These are phyloP conservation scores for Agapostemon virescens DNA, from an alignment of 2,888 invertebrate species.

Conservation along the genomic window DNA sequence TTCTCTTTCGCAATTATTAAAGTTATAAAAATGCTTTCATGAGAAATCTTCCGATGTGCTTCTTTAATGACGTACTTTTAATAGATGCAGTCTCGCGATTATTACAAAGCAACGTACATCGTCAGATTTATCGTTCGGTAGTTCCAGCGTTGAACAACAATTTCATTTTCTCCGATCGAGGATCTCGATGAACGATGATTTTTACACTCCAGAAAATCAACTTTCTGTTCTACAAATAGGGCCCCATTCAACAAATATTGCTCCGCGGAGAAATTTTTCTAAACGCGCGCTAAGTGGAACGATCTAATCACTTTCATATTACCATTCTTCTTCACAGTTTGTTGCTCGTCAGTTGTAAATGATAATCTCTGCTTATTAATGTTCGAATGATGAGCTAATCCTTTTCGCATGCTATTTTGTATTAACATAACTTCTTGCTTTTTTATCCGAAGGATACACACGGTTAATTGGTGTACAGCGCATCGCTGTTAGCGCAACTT, in stretches of 20 bases:
- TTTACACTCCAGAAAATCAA: neutral
- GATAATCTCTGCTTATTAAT: neutral
- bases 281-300: neutral
- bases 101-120: too few species aligned
- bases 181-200: neutral
- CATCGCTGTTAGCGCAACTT: neutral
- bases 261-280: neutral
- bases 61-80: too few species aligned
- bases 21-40: too few species aligned
- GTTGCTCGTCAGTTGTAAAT: neutral
- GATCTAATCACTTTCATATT: conserved; percentile 5
- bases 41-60: too few species aligned
- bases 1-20: too few species aligned
- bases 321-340: conserved; percentile 1
- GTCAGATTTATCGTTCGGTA: too few species aligned
- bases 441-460: neutral
- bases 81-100: too few species aligned
- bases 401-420: neutral
- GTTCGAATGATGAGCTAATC: neutral
- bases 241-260: too few species aligned
- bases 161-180: neutral
- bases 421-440: neutral
- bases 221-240: neutral
- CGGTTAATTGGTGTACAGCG: neutral
- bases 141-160: too few species aligned